Conservation (phyloP, 2,888 invertebrate genomes). For the Campoplex nolae region DNA sequence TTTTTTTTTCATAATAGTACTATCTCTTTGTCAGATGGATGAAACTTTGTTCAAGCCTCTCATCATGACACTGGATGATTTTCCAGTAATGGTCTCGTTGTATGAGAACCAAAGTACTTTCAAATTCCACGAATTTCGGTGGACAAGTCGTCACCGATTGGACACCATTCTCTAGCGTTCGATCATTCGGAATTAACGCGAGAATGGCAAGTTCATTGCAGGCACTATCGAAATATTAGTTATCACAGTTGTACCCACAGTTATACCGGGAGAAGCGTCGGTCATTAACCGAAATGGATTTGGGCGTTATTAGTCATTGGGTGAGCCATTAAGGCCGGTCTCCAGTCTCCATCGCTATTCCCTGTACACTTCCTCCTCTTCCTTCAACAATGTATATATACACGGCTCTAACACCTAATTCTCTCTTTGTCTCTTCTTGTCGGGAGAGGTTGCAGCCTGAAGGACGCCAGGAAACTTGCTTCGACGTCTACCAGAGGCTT, state of each 20-base stretch:
- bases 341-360: conserved; percentile 72
- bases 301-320: conserved; percentile 82
- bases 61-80: background rate
- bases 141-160: conserved; percentile 16
- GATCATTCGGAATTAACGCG: conserved; percentile 45
- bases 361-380: conserved; percentile 22
- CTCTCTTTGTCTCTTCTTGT: conserved; percentile 44
- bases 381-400: conserved; percentile 39
- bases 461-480: conserved; percentile 67
- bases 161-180: conserved; percentile 26
- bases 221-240: conserved; percentile 78
- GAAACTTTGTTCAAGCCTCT: background rate
- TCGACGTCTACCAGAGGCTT: conserved; percentile 61
- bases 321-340: conserved; percentile 76
- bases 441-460: conserved; percentile 62
- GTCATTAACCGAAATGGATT: conserved; percentile 82
- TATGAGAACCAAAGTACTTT: conserved; percentile 5
- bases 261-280: conserved; percentile 64
- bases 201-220: conserved; percentile 80
- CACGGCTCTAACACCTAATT: conserved; percentile 43
- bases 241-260: conserved; percentile 75
- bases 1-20: background rate
- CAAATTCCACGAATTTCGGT: conserved; percentile 13
- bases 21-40: background rate
- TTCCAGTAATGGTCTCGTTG: background rate